A percentile compares a stretch with the other conserved stretches of the same genome.
phyloP scores from a whole-genome alignment of 37 sponge, comb jelly and placozoan species.

The Cliona cf. orientalis region DNA sequence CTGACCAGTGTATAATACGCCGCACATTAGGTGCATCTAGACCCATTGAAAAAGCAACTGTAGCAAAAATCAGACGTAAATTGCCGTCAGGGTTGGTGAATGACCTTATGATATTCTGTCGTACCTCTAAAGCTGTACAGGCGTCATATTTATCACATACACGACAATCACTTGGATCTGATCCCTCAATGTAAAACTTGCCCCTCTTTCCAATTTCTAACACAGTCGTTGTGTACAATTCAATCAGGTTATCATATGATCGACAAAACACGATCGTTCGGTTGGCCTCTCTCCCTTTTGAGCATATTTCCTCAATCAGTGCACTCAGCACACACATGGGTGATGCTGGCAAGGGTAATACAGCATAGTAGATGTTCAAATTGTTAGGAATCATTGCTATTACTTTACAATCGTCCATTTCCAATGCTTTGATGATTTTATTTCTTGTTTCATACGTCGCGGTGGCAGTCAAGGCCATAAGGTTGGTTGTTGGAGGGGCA shows the following conservation, averaged over 20 bases:
- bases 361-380: constrained; percentile 4
- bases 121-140: constrained; percentile 10
- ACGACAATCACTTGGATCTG: not conserved
- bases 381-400: constrained; percentile 30
- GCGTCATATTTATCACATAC: constrained; percentile 29
- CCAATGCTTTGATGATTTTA: constrained; percentile 12
- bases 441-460: constrained; percentile 8
- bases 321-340: not conserved
- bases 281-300: not conserved
- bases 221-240: not conserved
- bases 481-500: not conserved
- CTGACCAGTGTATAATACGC: constrained; percentile 24
- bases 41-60: constrained; percentile 72
- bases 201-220: not conserved
- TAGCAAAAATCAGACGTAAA: constrained; percentile 39
- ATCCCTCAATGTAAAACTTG: not conserved
- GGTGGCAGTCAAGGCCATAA: constrained; percentile 68
- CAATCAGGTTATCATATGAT: not conserved
- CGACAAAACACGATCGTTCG: constrained; percentile 18
- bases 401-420: constrained; percentile 6
- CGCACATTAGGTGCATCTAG: constrained; percentile 45
- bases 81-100: constrained; percentile 28
- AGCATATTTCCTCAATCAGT: constrained; percentile 6
- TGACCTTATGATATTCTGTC: constrained; percentile 24
- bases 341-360: not conserved